Base-by-base conservation (phyloP, 2,888 invertebrate species). In the Aelia acuminata region DNA sequence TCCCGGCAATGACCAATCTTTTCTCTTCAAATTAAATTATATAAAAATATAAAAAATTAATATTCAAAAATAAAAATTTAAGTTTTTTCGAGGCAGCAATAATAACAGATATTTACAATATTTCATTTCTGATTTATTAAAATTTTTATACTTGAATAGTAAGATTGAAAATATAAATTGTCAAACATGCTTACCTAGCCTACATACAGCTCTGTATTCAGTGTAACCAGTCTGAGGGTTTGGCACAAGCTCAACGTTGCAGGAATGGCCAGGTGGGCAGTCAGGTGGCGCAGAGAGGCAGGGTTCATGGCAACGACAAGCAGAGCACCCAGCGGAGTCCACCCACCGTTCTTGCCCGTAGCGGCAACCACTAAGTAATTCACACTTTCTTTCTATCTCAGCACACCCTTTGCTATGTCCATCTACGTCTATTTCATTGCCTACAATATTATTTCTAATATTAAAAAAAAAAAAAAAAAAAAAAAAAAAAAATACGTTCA, bases 221-320 rank as follows among this genome's bases (percentile, higher is more conserved):
- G 91, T 92, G n/a, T 90, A 92, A 90, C 91, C 92, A 87, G 90
- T 91, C 7, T 91, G 90, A 53, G 91, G 91, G 48, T 91, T 91
- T 89, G 92, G 92, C 92, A 94, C 94, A 0, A 94, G 92, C 84
- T 94, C 94, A 15, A 96, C 94, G 13, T 95, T 94, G 92, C 98
- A 98, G 90, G 94, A 94, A 88, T 95, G 94, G 31, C 93, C 95
- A 18, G 93, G 93, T 0, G 94, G 93, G 91, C 97, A 97, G 15
- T 91, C 90, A 88, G 94, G 92, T 15, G 92, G 92, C 53, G 93
- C 93, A 50, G 91, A 91, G 87, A 91, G 89, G 91, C 98, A 98
- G 0, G 97, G 97, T 92, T 97, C 95, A 86, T 94, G 93, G 91
- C 96, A 96, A 50, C 94, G 93, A 92, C 97, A 98, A 57, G 94